Evolutionary conservation across 2,888 invertebrate species (phyloP).

Genomic region (Lamellibrachia columna): DNA sequence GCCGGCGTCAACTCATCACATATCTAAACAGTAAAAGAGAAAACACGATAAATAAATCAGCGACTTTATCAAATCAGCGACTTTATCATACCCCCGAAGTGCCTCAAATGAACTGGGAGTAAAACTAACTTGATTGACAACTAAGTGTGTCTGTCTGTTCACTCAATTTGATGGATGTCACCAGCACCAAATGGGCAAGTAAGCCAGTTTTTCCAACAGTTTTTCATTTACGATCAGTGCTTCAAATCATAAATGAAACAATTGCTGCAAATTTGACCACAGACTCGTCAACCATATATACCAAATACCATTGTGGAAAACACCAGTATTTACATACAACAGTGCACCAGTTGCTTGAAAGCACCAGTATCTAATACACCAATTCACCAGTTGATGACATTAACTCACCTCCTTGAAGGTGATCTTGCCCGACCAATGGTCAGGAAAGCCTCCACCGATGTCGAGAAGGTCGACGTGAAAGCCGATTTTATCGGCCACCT

Average conservation of each 20-base stretch:
- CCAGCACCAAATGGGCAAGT: too few species aligned
- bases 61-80: not conserved
- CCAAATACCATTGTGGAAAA: too few species aligned
- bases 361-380: too few species aligned
- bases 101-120: not conserved
- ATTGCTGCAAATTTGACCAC: too few species aligned
- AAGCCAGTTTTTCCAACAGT: too few species aligned
- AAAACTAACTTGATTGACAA: not conserved
- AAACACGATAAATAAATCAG: not conserved
- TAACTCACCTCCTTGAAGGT: slow-evolving; percentile 75
- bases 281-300: too few species aligned
- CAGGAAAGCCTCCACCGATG: slow-evolving; percentile 90
- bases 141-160: not conserved
- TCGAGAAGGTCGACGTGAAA: slow-evolving; percentile 83
- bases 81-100: not conserved
- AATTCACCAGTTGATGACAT: not conserved
- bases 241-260: not conserved
- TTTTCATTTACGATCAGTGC: not conserved
- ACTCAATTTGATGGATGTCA: not conserved
- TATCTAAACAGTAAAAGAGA: slow-evolving; percentile 70
- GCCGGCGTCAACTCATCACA: slow-evolving; percentile 82
- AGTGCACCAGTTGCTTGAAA: too few species aligned
- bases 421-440: slow-evolving; percentile 72
- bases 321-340: too few species aligned
- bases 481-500: slow-evolving; percentile 77